These are phyloP conservation scores for Chelidonichthys spinosus DNA, from an alignment of 2,797 vertebrate species.

Conservation along the genomic window DNA sequence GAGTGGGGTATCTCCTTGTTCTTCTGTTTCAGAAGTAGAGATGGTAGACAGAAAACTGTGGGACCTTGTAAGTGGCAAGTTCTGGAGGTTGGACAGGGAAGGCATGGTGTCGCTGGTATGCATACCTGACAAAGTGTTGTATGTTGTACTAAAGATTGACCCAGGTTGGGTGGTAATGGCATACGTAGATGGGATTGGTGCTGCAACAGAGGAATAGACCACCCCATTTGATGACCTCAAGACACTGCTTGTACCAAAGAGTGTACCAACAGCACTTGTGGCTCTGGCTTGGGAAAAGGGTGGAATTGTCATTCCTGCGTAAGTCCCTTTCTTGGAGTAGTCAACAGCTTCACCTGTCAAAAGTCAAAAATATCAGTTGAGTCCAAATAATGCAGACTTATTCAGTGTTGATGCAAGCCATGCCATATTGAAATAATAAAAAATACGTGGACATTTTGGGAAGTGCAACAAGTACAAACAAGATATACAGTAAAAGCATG, in stretches of 20 bases:
- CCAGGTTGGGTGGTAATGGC: constrained; percentile 98
- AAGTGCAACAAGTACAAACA: constrained; percentile 81
- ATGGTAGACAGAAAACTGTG: constrained; percentile 93
- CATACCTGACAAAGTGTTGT: constrained; percentile 90
- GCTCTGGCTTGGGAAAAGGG: constrained; percentile 96
- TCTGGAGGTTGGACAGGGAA: constrained; percentile 90
- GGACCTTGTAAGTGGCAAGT: constrained; percentile 90
- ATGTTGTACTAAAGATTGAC: constrained; percentile 96
- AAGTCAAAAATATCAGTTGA: constrained; percentile 92
- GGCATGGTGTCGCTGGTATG: constrained; percentile 91
- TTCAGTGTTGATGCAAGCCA: constrained; percentile 80
- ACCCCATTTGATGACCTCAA: constrained; percentile 96
- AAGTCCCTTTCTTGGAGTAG: constrained; percentile 96
- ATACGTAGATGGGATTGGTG: constrained; percentile 95
- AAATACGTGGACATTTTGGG: constrained; percentile 75
- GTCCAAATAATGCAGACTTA: constrained; percentile 73
- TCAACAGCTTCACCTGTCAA: constrained; percentile 99
- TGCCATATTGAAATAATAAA: constrained; percentile 80
- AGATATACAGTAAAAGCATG: constrained; percentile 84
- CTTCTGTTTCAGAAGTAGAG: constrained; percentile 84
- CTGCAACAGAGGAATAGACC: constrained; percentile 97
- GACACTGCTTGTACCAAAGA: constrained; percentile 91
- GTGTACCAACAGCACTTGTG: constrained; percentile 83
- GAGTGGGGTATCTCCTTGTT: constrained; percentile 84
- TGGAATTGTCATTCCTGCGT: constrained; percentile 91